Evolutionary conservation across 2,888 invertebrate genomes (phyloP), one percentile per base, ranked within the genome.

Genomic region (Synergus japonicus): DNA sequence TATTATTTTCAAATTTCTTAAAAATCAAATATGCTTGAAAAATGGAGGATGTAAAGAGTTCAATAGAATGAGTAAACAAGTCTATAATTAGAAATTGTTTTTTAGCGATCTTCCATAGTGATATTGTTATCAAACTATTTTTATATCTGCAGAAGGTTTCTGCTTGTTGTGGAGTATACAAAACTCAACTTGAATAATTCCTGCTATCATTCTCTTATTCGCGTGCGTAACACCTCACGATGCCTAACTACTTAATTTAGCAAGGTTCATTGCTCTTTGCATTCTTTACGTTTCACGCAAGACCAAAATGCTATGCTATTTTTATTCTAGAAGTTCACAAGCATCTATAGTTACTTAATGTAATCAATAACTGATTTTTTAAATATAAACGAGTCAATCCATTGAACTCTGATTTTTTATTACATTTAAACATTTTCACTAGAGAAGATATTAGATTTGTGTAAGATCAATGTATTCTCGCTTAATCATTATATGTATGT

Each of bases 201-300:
- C 73, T 49, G 37, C 22, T 69, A 46, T 69, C 46, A 69, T 69
- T 69, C 49, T 69, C 67, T 73, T 73, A 73, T 73, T 73, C 73
- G 73, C 73, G 73, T 73, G 49, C 73, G 49, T 73, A 73, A 73
- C 73, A 73, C 73, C 73, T 73, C 73, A 54, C 73, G 37, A 73
- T 37, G 73, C 73, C 49, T 54, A 54, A 73, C 73, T 73, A 73
- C 73, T 73, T 73, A 73, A 73, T 73, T 73, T 73, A 73, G 54
- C 73, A 73, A 73, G 73, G 73, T 73, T 73, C 73, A 73, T 73
- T 73, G 73, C 73, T 54, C 73, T 73, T 73, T 73, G 73, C 49
- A 54, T 73, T 73, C 73, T 73, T 73, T 73, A 73, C 73, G 49
- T 73, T 73, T 54, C 54, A 8, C 46, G 37, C 54, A 54, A 73